Base-by-base conservation (phyloP, 1,140 invertebrate genomes). In the Palaemon carinicauda region DNA sequence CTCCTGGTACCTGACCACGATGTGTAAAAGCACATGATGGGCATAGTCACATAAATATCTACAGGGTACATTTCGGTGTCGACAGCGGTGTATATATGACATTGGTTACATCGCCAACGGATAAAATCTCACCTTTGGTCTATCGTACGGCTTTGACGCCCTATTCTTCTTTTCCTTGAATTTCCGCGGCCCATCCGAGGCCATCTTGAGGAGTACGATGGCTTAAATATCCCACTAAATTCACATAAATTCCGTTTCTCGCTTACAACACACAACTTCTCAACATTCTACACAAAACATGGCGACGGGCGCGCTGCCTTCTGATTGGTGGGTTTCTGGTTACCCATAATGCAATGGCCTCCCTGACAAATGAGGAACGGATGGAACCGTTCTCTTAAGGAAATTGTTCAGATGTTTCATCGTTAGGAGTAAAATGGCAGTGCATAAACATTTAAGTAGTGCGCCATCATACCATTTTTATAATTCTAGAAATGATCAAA, bases 111-210 rank as follows among this genome's bases (percentile, higher is more conserved):
- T 41, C 3, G 33, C 33, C 33, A 41, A 41, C 33, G 33, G 33
- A 31, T 31, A 50, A 73, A 79, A 78, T 80, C 52, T 86, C 77
- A 86, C 83, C 83, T 80, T 86, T 17, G 83, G 83, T 51, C 83
- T 56, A 31, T 86, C 83, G 50, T 86, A 86, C 1, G 83, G 83
- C 77, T 86, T 86, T 14, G 56, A 21, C 77, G 77, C 19, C 69
- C 83, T 86, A 12, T 29, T 80, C 50, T 80, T 86, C 56, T 77
- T 54, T 31, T 86, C 83, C 51, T 65, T 80, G n/a, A 71, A 86
- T 65, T 86, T 86, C 54, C 83, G 74, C 4, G 83, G 83, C 41
- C 77, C 83, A 53, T 86, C 83, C 27, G 83, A 86, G 83, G 83
- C 83, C 83, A 86, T 86, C 65, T 86, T 80, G 83, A 56, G 50